A percentile compares a stretch with the other conserved stretches of the same genome.
phyloP scores from a whole-genome alignment of 2,797 vertebrate genomes.

The Acanthurus lineatus region DNA sequence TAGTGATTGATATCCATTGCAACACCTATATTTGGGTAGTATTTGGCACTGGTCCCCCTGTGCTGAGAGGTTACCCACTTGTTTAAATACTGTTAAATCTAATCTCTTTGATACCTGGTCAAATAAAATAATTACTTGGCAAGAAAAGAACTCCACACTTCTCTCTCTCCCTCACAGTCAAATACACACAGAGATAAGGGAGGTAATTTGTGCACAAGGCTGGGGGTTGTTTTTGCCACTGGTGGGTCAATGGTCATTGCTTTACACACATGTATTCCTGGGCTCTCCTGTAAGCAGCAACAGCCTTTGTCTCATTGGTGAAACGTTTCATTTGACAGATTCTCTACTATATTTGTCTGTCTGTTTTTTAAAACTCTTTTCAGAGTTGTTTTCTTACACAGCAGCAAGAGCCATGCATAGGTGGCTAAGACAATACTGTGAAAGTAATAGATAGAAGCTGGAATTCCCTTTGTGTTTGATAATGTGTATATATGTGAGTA shows the following conservation, averaged over 20 bases:
- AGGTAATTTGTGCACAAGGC: constrained; percentile 63
- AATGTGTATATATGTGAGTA: neutral
- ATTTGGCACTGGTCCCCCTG: neutral
- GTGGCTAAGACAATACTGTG: neutral
- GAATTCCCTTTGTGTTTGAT: constrained; percentile 15
- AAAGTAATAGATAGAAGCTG: neutral
- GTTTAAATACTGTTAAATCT: constrained; percentile 42
- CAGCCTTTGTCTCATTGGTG: constrained; percentile 66
- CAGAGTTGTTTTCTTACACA: constrained; percentile 38
- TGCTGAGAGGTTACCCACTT: constrained; percentile 9
- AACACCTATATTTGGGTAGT: neutral
- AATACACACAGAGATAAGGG: constrained; percentile 70
- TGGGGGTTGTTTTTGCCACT: constrained; percentile 73
- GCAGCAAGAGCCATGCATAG: constrained; percentile 18
- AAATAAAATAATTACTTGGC: constrained; percentile 65
- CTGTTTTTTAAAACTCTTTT: constrained; percentile 29
- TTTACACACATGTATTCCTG: constrained; percentile 43
- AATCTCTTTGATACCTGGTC: constrained; percentile 57
- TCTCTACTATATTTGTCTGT: constrained; percentile 72
- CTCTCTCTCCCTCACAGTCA: constrained; percentile 33
- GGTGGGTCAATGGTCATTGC: constrained; percentile 75
- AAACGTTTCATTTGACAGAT: constrained; percentile 75
- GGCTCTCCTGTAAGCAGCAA: constrained; percentile 61
- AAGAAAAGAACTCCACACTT: constrained; percentile 48
- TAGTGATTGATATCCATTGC: neutral